A percentile compares a stretch with the other conserved stretches of the same genome.
Evolutionary conservation across 1,140 invertebrate genomes (phyloP).

Genomic region (Rhagoletis pomonella): DNA sequence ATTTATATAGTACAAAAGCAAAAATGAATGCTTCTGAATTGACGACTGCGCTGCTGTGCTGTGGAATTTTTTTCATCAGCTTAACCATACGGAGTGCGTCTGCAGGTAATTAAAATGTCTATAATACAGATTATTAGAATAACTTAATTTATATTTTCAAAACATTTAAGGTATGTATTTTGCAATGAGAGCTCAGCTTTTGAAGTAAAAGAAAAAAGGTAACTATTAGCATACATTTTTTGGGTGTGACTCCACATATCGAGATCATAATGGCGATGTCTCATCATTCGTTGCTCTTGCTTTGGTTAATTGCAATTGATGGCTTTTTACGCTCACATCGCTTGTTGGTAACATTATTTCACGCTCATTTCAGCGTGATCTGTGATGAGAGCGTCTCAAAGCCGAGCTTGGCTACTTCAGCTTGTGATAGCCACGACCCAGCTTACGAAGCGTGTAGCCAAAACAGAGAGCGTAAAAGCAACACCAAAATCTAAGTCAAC

Average conservation of each 20-base stretch:
- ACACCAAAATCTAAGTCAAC: not conserved
- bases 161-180: no score
- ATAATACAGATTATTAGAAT: no score
- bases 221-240: not conserved
- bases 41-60: constrained; percentile 31
- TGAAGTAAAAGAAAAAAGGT: not conserved
- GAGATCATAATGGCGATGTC: constrained; percentile 50
- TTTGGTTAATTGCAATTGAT: constrained; percentile 15
- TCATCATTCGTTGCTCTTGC: constrained; percentile 39
- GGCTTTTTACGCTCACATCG: constrained; percentile 8
- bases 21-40: constrained; percentile 30
- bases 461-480: constrained; percentile 38
- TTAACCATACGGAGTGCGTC: constrained; percentile 42
- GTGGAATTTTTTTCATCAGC: constrained; percentile 26
- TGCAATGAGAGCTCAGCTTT: not conserved
- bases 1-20: not conserved
- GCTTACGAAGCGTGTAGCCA: constrained; percentile 29
- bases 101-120: constrained; percentile 39
- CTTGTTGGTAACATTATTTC: not conserved
- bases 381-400: not conserved
- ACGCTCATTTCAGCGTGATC: not conserved
- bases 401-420: not conserved
- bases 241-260: constrained; percentile 47
- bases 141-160: no score
- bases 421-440: not conserved